Conservation (phyloP, 2,797 vertebrate species). For the Crenuchus spilurus region DNA sequence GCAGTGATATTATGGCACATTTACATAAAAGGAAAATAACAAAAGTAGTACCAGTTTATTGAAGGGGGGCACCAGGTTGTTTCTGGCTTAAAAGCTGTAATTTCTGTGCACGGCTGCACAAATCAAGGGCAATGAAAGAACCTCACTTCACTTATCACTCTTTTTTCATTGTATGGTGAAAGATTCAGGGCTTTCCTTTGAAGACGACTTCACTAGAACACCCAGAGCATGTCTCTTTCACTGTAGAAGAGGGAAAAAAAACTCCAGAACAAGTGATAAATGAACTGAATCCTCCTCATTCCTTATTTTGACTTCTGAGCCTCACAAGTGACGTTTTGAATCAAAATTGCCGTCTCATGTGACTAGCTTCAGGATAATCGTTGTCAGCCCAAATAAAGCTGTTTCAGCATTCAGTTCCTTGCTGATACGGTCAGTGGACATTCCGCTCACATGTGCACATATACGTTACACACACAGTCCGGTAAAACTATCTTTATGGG, state of each 20-base stretch:
- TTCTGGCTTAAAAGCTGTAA: constrained; percentile 2
- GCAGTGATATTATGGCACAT: background rate
- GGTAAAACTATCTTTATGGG: background rate
- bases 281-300: constrained; percentile 3
- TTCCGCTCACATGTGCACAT: constrained; percentile 13
- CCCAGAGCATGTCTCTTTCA: background rate
- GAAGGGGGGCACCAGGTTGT: background rate
- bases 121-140: constrained; percentile 5
- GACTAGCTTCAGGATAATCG: constrained; percentile 42
- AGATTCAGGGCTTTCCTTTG: constrained; percentile 10
- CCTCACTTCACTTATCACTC: constrained; percentile 4
- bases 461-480: background rate
- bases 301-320: constrained; percentile 15
- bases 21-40: background rate
- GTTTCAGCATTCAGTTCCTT: constrained; percentile 36
- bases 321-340: constrained; percentile 21
- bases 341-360: constrained; percentile 20
- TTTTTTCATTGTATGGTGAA: background rate
- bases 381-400: constrained; percentile 46
- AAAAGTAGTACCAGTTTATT: background rate
- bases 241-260: background rate
- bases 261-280: constrained; percentile 15
- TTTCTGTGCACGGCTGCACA: background rate
- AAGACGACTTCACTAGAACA: constrained; percentile 10
- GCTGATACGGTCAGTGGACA: constrained; percentile 58